These are phyloP conservation scores for Hemitrygon akajei DNA, from an alignment of 2,797 vertebrate species.

Conservation along the genomic window DNA sequence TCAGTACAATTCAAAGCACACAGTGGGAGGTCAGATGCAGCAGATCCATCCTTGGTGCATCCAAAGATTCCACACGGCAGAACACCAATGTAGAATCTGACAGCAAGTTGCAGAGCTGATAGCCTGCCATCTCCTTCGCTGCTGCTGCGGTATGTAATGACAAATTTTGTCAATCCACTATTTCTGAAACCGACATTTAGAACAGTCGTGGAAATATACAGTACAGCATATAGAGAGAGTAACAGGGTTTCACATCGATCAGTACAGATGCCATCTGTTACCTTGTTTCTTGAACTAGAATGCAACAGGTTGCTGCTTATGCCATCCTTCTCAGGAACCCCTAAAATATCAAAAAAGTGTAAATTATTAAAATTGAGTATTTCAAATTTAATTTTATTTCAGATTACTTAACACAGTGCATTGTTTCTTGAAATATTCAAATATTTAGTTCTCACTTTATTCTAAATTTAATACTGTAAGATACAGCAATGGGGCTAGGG, in stretches of 20 bases:
- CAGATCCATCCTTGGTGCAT: too few relatives aligned
- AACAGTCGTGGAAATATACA: background rate
- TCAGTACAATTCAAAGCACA: too few relatives aligned
- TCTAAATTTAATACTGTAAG: background rate
- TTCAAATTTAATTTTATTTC: background rate
- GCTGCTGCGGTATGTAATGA: too few relatives aligned
- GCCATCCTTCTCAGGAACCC: conserved; percentile 86
- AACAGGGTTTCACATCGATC: background rate
- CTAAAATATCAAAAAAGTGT: conserved; percentile 56
- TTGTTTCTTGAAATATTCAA: background rate
- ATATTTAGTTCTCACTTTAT: background rate
- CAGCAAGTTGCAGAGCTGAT: too few relatives aligned
- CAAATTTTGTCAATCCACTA: background rate
- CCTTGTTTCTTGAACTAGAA: conserved; percentile 77
- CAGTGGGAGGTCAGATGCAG: too few relatives aligned
- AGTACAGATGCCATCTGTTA: conserved; percentile 52
- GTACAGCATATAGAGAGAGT: background rate
- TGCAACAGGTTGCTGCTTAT: conserved; percentile 71
- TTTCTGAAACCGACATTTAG: conserved; percentile 4
- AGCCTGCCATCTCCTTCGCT: too few relatives aligned
- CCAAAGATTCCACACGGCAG: too few relatives aligned
- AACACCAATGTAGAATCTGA: too few relatives aligned
- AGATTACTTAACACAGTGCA: background rate
- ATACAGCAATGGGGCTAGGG: background rate
- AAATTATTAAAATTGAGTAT: background rate